Conservation (phyloP, 2,797 vertebrate species). For the Champsocephalus gunnari region DNA sequence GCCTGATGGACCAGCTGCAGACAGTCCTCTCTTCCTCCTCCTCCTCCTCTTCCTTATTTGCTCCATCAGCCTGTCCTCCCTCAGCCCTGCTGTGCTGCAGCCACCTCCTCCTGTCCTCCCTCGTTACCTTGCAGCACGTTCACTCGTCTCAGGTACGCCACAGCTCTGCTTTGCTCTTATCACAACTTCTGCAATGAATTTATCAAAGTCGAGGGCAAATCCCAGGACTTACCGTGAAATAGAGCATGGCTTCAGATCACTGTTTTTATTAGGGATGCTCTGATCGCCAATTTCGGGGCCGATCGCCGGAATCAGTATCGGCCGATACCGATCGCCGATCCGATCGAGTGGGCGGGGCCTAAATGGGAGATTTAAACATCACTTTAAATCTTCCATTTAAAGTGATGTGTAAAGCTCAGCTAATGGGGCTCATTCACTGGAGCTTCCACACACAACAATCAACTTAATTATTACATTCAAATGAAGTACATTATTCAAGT, state of each 20-base stretch:
- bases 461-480: too few relatives aligned
- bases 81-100: conserved; percentile 86
- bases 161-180: conserved; percentile 55
- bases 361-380: too few relatives aligned
- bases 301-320: too few relatives aligned
- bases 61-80: conserved; percentile 59
- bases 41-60: conserved; percentile 30
- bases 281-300: too few relatives aligned
- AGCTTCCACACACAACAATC: too few relatives aligned
- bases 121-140: conserved; percentile 87
- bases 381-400: too few relatives aligned
- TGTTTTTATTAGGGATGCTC: too few relatives aligned
- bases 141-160: conserved; percentile 88
- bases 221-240: conserved; percentile 12
- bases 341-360: too few relatives aligned
- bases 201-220: conserved; percentile 48
- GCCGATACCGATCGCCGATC: too few relatives aligned
- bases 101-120: conserved; percentile 89
- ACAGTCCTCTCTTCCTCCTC: conserved; percentile 79
- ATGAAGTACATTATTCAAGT: too few relatives aligned
- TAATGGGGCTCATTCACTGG: too few relatives aligned
- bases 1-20: conserved; percentile 91
- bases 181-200: conserved; percentile 42
- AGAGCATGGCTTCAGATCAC: not conserved
- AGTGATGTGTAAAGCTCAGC: too few relatives aligned